Conservation (phyloP, 2,888 invertebrate species). For the Leptinotarsa haldemani region DNA sequence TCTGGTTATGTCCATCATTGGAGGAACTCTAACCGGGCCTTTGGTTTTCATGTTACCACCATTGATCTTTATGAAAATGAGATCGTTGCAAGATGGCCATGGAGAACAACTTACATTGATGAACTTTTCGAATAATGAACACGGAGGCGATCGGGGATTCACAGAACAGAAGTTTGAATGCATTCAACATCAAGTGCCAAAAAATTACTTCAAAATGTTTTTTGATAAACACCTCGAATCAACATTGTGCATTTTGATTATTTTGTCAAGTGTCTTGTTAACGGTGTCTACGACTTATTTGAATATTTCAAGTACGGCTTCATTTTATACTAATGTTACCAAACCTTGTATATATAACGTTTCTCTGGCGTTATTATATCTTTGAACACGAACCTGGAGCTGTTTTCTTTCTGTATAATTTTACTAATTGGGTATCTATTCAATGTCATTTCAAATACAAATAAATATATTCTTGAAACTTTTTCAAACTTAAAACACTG, state of each 20-base stretch:
- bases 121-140: constrained; percentile 47
- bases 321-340: constrained; percentile 74
- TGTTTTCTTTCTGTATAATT: background rate
- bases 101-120: constrained; percentile 50
- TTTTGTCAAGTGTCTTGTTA: constrained; percentile 73
- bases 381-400: constrained; percentile 28
- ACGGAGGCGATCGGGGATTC: constrained; percentile 37
- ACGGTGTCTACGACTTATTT: constrained; percentile 78
- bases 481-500: no score
- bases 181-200: background rate
- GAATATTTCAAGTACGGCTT: constrained; percentile 73
- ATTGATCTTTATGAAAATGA: constrained; percentile 79
- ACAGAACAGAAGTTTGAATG: constrained; percentile 39
- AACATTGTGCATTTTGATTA: constrained; percentile 67
- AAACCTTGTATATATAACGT: constrained; percentile 80
- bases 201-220: constrained; percentile 20
- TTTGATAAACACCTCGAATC: constrained; percentile 50
- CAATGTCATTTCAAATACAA: no score
- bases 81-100: constrained; percentile 66
- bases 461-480: no score
- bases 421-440: background rate
- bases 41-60: constrained; percentile 88
- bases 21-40: constrained; percentile 86
- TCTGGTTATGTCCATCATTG: constrained; percentile 86
- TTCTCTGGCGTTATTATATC: constrained; percentile 49